Percentiles rank a stretch among this genome's conserved stretches.
These are phyloP conservation scores for Megathymus violae DNA, from an alignment of 1,140 invertebrate genomes.

Conservation along the genomic window DNA sequence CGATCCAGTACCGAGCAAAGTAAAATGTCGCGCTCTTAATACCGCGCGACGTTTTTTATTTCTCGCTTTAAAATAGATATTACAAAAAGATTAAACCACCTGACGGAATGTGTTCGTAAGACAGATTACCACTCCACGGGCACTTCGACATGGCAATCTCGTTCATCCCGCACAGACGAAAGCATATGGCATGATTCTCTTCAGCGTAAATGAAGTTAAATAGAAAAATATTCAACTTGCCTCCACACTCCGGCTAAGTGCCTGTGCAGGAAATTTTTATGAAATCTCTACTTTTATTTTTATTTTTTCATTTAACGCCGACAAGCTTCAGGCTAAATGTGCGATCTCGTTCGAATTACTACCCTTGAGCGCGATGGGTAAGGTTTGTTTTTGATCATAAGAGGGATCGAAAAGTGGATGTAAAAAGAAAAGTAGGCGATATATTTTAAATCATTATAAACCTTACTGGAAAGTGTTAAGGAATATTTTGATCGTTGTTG, in stretches of 20 bases:
- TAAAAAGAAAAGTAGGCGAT: conserved; percentile 4
- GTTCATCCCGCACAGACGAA: conserved; percentile 9
- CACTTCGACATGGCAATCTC: conserved; percentile 7
- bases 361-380: not conserved
- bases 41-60: too few species aligned
- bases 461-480: conserved; percentile 18
- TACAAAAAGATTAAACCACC: conserved; percentile 12
- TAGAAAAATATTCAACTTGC: conserved; percentile 31
- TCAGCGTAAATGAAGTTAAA: conserved; percentile 27
- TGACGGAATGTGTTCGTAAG: conserved; percentile 22
- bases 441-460: conserved; percentile 16
- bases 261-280: conserved; percentile 32
- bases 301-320: conserved; percentile 31
- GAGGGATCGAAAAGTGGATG: conserved; percentile 14
- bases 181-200: conserved; percentile 9
- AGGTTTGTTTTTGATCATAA: conserved; percentile 9
- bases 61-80: conserved; percentile 3
- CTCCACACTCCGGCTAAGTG: conserved; percentile 29
- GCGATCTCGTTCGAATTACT: conserved; percentile 1
- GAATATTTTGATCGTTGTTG: conserved; percentile 19
- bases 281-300: conserved; percentile 25
- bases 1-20: not conserved
- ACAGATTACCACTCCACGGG: conserved; percentile 13
- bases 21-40: not conserved
- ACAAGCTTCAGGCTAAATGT: conserved; percentile 7